phyloP scores from a whole-genome alignment of 2,888 invertebrate genomes.

The Cheilosia variabilis region DNA sequence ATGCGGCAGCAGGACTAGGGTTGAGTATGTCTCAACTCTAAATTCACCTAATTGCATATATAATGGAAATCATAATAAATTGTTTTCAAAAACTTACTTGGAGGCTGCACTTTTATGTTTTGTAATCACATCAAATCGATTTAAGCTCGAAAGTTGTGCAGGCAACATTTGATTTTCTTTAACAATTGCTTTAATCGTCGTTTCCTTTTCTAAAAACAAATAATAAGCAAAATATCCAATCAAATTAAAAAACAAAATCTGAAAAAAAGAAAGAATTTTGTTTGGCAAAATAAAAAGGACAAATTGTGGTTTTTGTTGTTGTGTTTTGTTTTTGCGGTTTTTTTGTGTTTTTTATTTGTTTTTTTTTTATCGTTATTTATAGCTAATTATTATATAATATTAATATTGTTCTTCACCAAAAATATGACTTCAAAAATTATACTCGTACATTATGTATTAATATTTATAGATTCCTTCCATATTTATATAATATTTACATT shows the following conservation, averaged over 20 bases:
- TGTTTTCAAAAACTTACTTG: no score
- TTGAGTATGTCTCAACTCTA: no score
- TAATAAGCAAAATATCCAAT: background rate
- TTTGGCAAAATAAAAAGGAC: slow-evolving; percentile 59
- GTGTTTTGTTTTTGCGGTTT: slow-evolving; percentile 74
- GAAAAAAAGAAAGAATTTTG: background rate
- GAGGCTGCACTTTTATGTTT: no score
- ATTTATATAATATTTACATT: slow-evolving; percentile 67
- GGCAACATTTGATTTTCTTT: no score
- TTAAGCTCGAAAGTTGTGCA: no score
- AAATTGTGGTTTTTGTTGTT: slow-evolving; percentile 53
- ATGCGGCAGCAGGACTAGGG: no score
- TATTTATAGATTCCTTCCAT: slow-evolving; percentile 60
- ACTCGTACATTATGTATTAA: slow-evolving; percentile 57
- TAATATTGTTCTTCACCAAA: slow-evolving; percentile 75
- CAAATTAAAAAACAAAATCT: slow-evolving; percentile 1
- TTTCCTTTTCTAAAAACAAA: background rate
- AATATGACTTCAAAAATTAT: slow-evolving; percentile 74
- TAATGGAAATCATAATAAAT: no score
- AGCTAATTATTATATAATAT: slow-evolving; percentile 68
- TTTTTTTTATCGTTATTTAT: slow-evolving; percentile 69
- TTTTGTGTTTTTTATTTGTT: slow-evolving; percentile 59
- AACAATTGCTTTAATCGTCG: no score
- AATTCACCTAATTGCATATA: no score
- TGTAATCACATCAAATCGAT: no score